These are phyloP conservation scores for Poeciliopsis retropinna DNA, from an alignment of 2,113 vertebrate genomes.

Conservation along the genomic window DNA sequence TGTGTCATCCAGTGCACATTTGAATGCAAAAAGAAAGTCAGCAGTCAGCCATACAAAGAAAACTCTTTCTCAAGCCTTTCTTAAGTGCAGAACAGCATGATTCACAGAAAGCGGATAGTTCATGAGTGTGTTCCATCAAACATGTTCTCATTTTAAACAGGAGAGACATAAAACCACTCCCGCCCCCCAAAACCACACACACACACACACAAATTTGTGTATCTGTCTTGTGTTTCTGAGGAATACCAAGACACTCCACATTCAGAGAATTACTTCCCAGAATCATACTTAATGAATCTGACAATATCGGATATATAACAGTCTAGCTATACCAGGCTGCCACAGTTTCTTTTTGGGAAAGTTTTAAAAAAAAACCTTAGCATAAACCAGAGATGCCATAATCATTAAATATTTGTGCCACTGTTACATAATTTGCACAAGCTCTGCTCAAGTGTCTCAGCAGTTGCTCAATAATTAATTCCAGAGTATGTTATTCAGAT, in stretches of 20 bases:
- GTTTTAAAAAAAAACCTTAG: background rate
- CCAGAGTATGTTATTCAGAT: background rate
- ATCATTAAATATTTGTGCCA: background rate
- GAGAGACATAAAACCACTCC: background rate
- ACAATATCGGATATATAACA: background rate
- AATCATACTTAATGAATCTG: background rate
- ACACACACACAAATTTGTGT: no score
- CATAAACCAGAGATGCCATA: background rate
- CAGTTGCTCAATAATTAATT: background rate
- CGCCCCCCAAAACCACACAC: no score
- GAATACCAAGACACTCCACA: background rate
- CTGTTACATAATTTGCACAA: background rate
- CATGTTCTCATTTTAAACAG: slow-evolving; percentile 20
- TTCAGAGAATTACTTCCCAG: background rate
- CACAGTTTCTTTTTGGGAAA: background rate
- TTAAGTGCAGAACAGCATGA: slow-evolving; percentile 27
- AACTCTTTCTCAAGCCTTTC: slow-evolving; percentile 3
- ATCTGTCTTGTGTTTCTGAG: background rate
- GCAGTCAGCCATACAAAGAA: background rate
- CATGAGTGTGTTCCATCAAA: slow-evolving; percentile 6
- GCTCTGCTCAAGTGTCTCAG: background rate
- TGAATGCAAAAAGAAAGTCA: slow-evolving; percentile 35
- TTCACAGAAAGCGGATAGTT: slow-evolving; percentile 34
- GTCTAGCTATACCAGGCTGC: background rate
- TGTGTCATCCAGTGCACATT: background rate